A percentile compares a stretch with the other conserved stretches of the same genome.
Conservation (phyloP, 2,888 invertebrate species). For the Chrysolina americana region DNA sequence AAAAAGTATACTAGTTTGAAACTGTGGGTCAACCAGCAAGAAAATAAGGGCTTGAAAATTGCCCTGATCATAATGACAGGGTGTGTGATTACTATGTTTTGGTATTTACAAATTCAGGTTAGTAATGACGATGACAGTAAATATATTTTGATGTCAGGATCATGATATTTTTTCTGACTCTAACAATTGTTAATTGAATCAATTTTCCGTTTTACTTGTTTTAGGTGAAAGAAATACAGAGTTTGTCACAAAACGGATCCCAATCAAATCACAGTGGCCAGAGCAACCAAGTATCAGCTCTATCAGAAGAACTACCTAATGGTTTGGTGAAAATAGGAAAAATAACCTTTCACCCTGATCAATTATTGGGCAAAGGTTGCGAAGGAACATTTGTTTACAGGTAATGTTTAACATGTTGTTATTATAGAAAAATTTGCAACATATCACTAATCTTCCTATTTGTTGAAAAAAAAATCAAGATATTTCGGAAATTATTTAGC, state of each 20-base stretch:
- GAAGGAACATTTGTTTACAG: slow-evolving; percentile 98
- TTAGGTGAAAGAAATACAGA: slow-evolving; percentile 78
- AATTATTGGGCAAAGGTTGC: slow-evolving; percentile 95
- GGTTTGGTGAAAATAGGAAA: slow-evolving; percentile 86
- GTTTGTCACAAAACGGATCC: slow-evolving; percentile 74
- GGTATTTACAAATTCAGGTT: slow-evolving; percentile 83
- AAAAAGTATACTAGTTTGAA: slow-evolving; percentile 62
- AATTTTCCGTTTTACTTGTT: neutral
- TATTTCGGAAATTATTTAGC: no score
- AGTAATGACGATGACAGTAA: slow-evolving; percentile 54
- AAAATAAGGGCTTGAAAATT: slow-evolving; percentile 82
- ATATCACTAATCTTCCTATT: no score
- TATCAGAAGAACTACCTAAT: slow-evolving; percentile 76
- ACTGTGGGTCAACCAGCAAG: slow-evolving; percentile 81
- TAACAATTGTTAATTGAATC: neutral
- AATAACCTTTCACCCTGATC: slow-evolving; percentile 87
- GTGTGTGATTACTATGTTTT: slow-evolving; percentile 80
- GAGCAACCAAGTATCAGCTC: slow-evolving; percentile 71
- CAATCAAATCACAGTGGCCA: slow-evolving; percentile 61
- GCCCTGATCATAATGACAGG: slow-evolving; percentile 78
- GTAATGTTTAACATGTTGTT: slow-evolving; percentile 67
- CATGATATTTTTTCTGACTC: neutral
- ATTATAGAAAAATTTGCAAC: no score
- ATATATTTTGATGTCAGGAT: no score
- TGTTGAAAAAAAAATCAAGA: no score